These are phyloP conservation scores for Liopterus haemorrhoidalis DNA, from an alignment of 2,888 invertebrate genomes.

Conservation along the genomic window DNA sequence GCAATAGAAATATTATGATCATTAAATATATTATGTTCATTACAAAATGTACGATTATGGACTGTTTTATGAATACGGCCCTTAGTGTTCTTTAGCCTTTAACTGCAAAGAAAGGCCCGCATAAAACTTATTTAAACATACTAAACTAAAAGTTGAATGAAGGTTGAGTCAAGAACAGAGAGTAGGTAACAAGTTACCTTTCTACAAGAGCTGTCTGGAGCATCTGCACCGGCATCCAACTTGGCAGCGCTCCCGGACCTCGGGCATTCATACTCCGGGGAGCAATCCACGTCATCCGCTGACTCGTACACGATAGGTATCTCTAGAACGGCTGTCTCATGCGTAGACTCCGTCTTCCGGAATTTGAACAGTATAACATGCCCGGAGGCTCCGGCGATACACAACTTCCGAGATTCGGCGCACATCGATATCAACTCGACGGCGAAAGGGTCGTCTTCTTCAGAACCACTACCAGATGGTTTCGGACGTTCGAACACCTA, in stretches of 20 bases:
- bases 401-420: constrained; percentile 84
- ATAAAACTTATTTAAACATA: too few species aligned
- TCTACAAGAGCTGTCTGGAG: constrained; percentile 48
- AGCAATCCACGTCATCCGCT: constrained; percentile 71
- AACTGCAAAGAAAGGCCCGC: too few species aligned
- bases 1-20: too few species aligned
- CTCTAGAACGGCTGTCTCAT: constrained; percentile 78
- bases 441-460: constrained; percentile 83
- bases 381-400: constrained; percentile 84
- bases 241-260: constrained; percentile 43
- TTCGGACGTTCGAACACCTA: constrained; percentile 73
- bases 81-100: too few species aligned
- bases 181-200: constrained; percentile 42
- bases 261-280: constrained; percentile 72
- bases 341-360: constrained; percentile 80
- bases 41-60: too few species aligned
- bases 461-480: constrained; percentile 55
- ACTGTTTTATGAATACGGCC: too few species aligned
- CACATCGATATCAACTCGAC: constrained; percentile 87
- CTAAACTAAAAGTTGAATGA: neutral
- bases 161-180: neutral
- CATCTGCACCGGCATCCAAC: constrained; percentile 36
- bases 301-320: constrained; percentile 81
- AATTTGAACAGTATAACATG: constrained; percentile 96
- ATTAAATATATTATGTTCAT: too few species aligned